phyloP scores from a whole-genome alignment of 2,888 invertebrate species.

The Lepidochitona cinerea region DNA sequence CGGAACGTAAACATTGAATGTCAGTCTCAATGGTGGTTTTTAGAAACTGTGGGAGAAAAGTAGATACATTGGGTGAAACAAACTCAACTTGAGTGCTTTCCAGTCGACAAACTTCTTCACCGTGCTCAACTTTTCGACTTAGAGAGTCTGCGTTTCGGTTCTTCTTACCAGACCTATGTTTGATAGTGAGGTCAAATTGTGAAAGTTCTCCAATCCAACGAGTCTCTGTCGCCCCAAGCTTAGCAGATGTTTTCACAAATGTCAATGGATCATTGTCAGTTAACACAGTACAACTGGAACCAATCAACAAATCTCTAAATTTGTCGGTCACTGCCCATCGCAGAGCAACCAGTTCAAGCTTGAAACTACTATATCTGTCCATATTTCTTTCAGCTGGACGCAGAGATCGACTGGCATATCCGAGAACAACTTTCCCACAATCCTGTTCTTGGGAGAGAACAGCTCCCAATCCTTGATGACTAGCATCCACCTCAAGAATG shows the following conservation, averaged over 20 bases:
- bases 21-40: too few species aligned
- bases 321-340: too few species aligned
- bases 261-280: neutral
- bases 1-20: too few species aligned
- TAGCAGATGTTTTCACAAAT: neutral
- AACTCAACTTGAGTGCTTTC: neutral
- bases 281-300: too few species aligned
- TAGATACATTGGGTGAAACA: neutral
- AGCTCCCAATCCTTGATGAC: neutral
- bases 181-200: neutral
- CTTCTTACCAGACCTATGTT: neutral
- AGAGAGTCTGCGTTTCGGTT: neutral
- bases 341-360: constrained; percentile 13
- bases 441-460: constrained; percentile 17
- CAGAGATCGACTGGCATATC: constrained; percentile 19
- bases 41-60: too few species aligned
- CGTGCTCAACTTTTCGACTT: neutral
- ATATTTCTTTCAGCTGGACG: neutral
- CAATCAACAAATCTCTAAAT: too few species aligned
- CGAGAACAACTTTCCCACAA: constrained; percentile 1
- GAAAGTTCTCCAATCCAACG: neutral
- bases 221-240: neutral
- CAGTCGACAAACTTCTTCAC: neutral
- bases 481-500: neutral
- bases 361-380: constrained; percentile 18